Conservation (phyloP, 2,888 invertebrate species). For the Pristionchus japonicus region DNA sequence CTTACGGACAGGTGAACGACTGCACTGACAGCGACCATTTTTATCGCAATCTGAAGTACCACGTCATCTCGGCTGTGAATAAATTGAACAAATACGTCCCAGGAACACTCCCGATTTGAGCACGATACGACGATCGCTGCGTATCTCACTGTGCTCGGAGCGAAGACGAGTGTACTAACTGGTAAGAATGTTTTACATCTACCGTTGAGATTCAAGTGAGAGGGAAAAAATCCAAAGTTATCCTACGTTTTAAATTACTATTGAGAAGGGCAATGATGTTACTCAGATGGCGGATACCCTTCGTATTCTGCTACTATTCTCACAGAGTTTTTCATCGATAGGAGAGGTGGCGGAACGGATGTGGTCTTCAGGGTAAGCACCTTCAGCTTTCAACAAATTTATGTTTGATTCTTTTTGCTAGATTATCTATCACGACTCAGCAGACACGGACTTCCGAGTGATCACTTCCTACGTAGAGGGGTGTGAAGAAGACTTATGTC, state of each 20-base stretch:
- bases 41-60: conserved; percentile 24
- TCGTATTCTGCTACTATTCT: neutral
- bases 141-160: too few relatives aligned
- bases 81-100: too few relatives aligned
- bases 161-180: too few relatives aligned
- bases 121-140: too few relatives aligned
- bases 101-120: too few relatives aligned
- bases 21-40: conserved; percentile 7
- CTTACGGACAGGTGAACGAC: neutral
- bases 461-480: neutral
- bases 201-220: too few relatives aligned
- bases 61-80: neutral
- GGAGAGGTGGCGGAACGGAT: neutral
- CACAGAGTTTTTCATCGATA: neutral
- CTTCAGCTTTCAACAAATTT: too few relatives aligned
- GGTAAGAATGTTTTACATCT: too few relatives aligned
- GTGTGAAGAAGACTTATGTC: neutral
- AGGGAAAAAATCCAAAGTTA: too few relatives aligned
- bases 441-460: neutral
- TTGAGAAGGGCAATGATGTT: too few relatives aligned
- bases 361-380: neutral
- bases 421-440: neutral
- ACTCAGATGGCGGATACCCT: neutral
- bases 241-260: too few relatives aligned
- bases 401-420: too few relatives aligned